Evolutionary conservation across 2,113 vertebrate genomes (phyloP).

Genomic region (Phylloscopus trochilus): DNA sequence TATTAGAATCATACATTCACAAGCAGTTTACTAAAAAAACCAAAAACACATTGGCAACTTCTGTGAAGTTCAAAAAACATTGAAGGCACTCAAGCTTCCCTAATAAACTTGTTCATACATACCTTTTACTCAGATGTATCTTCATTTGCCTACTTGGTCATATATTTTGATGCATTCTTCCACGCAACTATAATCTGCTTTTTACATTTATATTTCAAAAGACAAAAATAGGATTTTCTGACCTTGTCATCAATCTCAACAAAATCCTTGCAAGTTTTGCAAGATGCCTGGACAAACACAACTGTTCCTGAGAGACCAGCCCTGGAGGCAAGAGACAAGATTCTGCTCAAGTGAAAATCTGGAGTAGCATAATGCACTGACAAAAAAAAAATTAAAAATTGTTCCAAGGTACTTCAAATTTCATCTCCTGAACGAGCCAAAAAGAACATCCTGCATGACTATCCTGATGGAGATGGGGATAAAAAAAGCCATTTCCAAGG

Average conservation of each 20-base stretch:
- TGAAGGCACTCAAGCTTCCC: not conserved
- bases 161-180: not conserved
- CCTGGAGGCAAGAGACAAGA: not conserved
- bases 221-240: not conserved
- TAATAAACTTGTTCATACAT: not conserved
- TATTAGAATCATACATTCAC: not conserved
- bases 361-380: not conserved
- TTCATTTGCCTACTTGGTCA: not conserved
- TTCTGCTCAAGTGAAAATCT: not conserved
- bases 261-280: not conserved
- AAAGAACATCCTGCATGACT: not conserved
- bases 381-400: not conserved
- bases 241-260: not conserved
- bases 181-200: not conserved
- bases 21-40: not conserved
- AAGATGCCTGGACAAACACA: not conserved
- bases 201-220: not conserved
- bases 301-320: not conserved
- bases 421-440: not conserved
- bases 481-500: not conserved
- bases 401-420: not conserved
- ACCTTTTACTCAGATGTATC: not conserved
- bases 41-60: not conserved
- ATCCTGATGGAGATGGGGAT: not conserved
- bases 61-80: not conserved